Conservation (phyloP, 1,140 invertebrate genomes). For the Caligus rogercresseyi region DNA sequence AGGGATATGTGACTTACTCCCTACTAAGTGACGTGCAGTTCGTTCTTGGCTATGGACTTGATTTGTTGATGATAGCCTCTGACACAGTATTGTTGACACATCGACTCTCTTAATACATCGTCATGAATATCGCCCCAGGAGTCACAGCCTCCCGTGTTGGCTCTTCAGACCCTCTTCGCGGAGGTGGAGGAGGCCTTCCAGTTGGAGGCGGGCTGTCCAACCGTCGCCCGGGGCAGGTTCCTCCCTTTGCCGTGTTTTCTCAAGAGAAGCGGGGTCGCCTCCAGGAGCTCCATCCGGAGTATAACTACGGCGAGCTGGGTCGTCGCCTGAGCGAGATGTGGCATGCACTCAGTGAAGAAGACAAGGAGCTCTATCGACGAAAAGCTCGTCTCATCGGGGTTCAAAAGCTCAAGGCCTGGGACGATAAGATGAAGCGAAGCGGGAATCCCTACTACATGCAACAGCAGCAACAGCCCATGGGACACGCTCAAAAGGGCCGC, state of each 20-base stretch:
- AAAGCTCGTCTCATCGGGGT: neutral
- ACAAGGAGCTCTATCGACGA: slow-evolving; percentile 2
- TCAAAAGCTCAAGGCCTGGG: neutral
- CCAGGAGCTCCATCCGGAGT: neutral
- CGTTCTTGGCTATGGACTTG: no score
- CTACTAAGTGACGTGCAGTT: no score
- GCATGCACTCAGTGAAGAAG: slow-evolving; percentile 3
- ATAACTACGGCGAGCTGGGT: neutral
- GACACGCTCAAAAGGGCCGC: neutral
- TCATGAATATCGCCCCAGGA: neutral
- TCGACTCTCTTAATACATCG: no score
- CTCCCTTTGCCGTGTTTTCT: slow-evolving; percentile 6
- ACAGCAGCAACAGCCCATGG: neutral
- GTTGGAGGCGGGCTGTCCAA: no score
- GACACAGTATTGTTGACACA: no score
- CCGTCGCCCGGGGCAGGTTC: neutral
- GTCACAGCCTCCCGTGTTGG: neutral
- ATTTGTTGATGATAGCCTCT: no score
- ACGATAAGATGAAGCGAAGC: neutral
- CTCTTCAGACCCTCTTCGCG: neutral
- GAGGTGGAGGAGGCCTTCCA: neutral
- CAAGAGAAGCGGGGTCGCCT: neutral
- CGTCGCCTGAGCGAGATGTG: slow-evolving; percentile 6
- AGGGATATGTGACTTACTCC: no score
- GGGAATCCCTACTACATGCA: neutral